Evolutionary conservation across 2,113 vertebrate genomes (phyloP).

Genomic region (Hucho hucho): DNA sequence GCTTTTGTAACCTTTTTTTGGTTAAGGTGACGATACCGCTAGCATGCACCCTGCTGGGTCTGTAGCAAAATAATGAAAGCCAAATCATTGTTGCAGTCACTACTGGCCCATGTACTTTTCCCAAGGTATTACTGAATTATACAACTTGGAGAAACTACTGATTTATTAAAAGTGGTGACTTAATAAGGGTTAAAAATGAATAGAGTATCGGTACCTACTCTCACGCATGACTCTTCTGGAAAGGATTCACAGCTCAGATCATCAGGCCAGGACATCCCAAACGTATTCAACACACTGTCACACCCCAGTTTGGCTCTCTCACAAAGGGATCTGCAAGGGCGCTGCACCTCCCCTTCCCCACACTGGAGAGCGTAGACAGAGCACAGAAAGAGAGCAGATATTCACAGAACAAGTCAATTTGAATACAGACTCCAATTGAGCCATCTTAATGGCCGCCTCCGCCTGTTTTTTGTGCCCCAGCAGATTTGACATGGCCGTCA

Average conservation of each 20-base stretch:
- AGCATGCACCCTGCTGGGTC: no score
- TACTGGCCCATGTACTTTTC: no score
- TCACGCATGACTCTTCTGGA: conserved; percentile 61
- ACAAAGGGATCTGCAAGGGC: conserved; percentile 62
- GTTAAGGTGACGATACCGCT: no score
- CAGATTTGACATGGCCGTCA: conserved; percentile 56
- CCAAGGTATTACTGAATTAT: no score
- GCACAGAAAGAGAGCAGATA: conserved; percentile 57
- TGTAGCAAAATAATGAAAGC: no score
- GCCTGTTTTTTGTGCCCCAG: conserved; percentile 62
- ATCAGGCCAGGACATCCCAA: conserved; percentile 54
- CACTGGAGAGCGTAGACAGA: conserved; percentile 60
- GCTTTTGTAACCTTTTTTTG: no score
- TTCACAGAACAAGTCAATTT: conserved; percentile 39
- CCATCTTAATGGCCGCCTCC: conserved; percentile 55
- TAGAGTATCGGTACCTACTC: conserved; percentile 34
- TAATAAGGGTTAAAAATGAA: no score
- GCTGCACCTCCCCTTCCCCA: conserved; percentile 36
- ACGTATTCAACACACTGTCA: conserved; percentile 36
- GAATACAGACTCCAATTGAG: conserved; percentile 56
- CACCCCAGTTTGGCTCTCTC: conserved; percentile 49
- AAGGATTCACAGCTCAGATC: conserved; percentile 55
- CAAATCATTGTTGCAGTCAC: no score
- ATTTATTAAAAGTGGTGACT: no score
- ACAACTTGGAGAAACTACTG: no score